These are phyloP conservation scores for Rhynchonema sp. DNA, from an alignment of 2,888 invertebrate genomes.

Conservation along the genomic window DNA sequence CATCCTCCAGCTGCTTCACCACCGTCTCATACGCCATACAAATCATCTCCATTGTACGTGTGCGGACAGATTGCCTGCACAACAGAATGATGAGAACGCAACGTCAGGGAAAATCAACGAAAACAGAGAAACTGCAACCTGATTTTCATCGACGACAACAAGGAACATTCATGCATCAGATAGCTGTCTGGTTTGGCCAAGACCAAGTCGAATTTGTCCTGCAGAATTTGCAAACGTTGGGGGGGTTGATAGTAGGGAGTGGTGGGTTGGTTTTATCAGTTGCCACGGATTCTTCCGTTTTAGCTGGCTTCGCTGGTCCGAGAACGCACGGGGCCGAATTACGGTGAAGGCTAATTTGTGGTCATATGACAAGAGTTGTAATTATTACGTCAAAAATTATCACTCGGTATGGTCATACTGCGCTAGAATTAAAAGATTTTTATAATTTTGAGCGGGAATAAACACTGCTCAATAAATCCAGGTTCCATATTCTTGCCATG, in stretches of 20 bases:
- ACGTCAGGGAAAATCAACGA: not conserved
- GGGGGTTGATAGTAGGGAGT: too few species aligned
- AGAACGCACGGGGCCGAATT: too few species aligned
- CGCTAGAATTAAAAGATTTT: too few species aligned
- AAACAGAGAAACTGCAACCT: conserved; percentile 8
- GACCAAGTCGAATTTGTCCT: conserved; percentile 14
- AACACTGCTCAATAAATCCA: too few species aligned
- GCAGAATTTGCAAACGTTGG: not conserved
- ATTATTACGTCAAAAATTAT: not conserved
- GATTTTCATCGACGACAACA: conserved; percentile 15
- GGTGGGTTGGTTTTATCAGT: too few species aligned
- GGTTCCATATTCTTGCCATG: too few species aligned
- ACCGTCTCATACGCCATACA: conserved; percentile 15
- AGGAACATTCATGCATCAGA: conserved; percentile 15
- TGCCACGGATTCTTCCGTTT: too few species aligned
- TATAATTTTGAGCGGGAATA: too few species aligned
- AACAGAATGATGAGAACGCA: not conserved
- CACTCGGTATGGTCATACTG: too few species aligned
- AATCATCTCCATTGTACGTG: conserved; percentile 18
- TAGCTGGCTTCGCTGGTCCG: too few species aligned
- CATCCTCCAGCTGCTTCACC: conserved; percentile 11
- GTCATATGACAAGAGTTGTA: too few species aligned
- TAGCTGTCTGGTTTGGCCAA: conserved; percentile 15
- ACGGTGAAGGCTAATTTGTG: too few species aligned
- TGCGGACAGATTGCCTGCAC: conserved; percentile 12